Evolutionary conservation across 2,113 vertebrate species (phyloP), one percentile per base, ranked within the genome.

Genomic region (Fregetta grallaria): DNA sequence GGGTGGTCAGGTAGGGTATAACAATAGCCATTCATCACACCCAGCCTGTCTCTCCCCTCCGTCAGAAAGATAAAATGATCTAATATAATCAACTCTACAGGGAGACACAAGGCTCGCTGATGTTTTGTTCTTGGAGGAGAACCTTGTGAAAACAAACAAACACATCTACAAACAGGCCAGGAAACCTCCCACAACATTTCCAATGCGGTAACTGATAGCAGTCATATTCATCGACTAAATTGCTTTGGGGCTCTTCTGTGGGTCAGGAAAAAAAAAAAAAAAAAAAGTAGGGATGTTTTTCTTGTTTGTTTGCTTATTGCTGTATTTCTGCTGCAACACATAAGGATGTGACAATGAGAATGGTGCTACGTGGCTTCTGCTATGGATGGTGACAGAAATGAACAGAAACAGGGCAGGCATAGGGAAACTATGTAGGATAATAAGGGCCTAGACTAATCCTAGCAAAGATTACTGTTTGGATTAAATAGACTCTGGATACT

Each of bases 51-150:
- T 93, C 86, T 84, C 70, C 84, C 80, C 53, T 90, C 70, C 2
- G 1, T 86, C 94, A 82, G 13, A 32, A 49, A 96, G 96, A 96
- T 94, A 97, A 92, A 95, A 91, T 75, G 53, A 73, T 95, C 84
- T 97, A 94, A 96, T 94, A 94, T 76, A 95, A 95, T 97, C 96
- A 95, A 16, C 70, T 82, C 62, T 68, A 22, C 91, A 30, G 88
- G 74, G 91, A 91, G 92, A 94, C 50, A 50, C 53, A 56, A 65
- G 74, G 62, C 42, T 95, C 73, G 70, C 76, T 86, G 73, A 44
- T 58, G 53, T 92, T 82, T 92, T 91, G 58, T 82, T 95, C 50
- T 82, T 74, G 44, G 90, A 83, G 82, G 32, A 67, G 68, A 94
- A 86, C 38, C 56, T 84, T 68, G 82, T 71, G 4, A 90, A 95